Evolutionary conservation across 2,888 invertebrate genomes (phyloP), one percentile per base, ranked within the genome.

Genomic region (Phyto melanocephala): DNA sequence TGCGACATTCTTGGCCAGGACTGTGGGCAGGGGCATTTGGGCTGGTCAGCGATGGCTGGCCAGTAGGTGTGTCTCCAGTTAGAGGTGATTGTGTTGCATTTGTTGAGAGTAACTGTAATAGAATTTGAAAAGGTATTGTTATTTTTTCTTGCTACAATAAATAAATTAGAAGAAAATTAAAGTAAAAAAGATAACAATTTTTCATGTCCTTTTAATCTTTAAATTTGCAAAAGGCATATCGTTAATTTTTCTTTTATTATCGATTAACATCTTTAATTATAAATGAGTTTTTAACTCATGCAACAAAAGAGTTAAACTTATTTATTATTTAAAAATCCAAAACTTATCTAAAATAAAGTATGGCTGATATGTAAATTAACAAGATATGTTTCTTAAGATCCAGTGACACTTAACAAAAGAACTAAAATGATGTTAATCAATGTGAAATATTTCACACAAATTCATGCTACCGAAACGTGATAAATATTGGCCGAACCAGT

Each of bases 1-100:
- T 45, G 71, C 87, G 95, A 92, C 95, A 95, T 89, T 90, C 90
- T 67, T 86, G 87, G 60, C 88, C 81, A 8, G 89, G 88, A 85
- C 90, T 89, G 13, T 87, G 85, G 15, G 87, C 85, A 42, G 89
- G 86, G 71, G 86, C 88, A 86, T 88, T 88, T 79, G 87, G 87
- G 85, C 88, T 87, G 84, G 86, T 85, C 85, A 87, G 83, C 72
- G 87, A 81, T 65, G 85, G 83, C 45, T 80, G 80, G 63, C 83
- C 87, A 77, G 85, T 88, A 56, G 87, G 80, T 3, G 86, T 78
- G 17, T 84, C 84, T 52, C 86, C 85, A 54, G 86, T 86, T 83
- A 89, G 89, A 17, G 88, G 74, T 65, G 88, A 84, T 84, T 89
- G 88, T 76, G 87, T 87, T 47, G 85, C 85, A 63, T 87, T 87